Evolutionary conservation across 2,888 invertebrate species (phyloP), one percentile per base, ranked within the genome.

Genomic region (Brachypalpus laphriformis): DNA sequence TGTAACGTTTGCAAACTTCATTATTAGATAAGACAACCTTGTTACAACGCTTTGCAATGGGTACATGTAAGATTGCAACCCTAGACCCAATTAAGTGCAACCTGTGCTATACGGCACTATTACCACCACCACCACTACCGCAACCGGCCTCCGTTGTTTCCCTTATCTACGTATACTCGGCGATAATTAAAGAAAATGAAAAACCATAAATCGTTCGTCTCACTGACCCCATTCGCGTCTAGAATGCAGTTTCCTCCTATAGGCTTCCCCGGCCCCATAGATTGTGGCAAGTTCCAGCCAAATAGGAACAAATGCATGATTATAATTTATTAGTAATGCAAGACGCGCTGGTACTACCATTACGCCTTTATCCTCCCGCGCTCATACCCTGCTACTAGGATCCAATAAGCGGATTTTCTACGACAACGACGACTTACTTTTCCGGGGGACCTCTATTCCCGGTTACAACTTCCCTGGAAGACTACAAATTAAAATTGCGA

Each of bases 311-410:
- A 75, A 65, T 57, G 80, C 54, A 65, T 31, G 75, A 81, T 76
- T 81, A 85, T 76, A 85, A 85, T 78, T 83, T 83, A 83, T 83
- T 70, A 78, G 78, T 57, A 80, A 81, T 81, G 74, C 75, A 75
- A 76, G 74, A 45, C 51, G 68, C 63, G 56, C 31, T 31, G 47
- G 28, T 16, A 34, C 11, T n/a, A 40, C 56, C 42, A 47, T 63
- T 45, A 14, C 56, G 34, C 56, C 25, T 45, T 14, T 56, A 40
- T 25, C 42, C 25, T 16, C 42, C n/a, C 20, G 9, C n/a, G n/a
- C n/a, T n/a, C n/a, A n/a, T n/a, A n/a, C n/a, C n/a, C 2, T 11
- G n/a, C 25, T 11, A 11, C 25, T n/a, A 40, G 14, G 40, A 31
- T n/a, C 42, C 61, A 72, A 77, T 77, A 76, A 72, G 59, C 65